Evolutionary conservation across 2,113 vertebrate species (phyloP).

Genomic region (Phainopepla nitens): DNA sequence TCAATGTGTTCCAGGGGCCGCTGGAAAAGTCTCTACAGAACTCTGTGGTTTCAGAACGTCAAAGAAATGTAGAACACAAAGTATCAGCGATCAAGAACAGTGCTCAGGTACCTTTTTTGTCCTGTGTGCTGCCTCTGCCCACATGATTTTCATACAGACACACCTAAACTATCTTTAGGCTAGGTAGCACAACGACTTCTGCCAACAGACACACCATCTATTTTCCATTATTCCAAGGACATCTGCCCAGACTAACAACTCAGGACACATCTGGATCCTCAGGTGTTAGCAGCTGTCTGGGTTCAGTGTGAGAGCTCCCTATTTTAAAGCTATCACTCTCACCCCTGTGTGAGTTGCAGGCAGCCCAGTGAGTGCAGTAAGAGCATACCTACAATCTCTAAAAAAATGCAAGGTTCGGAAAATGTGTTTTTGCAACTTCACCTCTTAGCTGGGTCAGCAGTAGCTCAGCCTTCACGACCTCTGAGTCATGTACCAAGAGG

Average conservation of each 20-base stretch:
- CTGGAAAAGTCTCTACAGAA: constrained; percentile 90
- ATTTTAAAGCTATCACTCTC: background rate
- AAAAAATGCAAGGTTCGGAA: background rate
- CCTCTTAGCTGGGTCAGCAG: background rate
- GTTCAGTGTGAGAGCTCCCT: background rate
- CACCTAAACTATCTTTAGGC: background rate
- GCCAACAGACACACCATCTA: background rate
- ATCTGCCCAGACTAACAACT: background rate
- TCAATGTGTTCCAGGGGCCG: constrained; percentile 77
- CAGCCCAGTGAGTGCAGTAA: background rate
- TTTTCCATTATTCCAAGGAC: background rate
- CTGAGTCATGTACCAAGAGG: background rate
- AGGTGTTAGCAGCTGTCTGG: background rate
- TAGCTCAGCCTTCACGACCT: background rate
- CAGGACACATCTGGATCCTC: background rate
- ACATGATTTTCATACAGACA: background rate
- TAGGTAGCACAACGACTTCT: background rate
- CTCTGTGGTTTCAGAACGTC: constrained; percentile 85
- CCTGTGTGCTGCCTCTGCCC: background rate
- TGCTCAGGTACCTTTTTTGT: constrained; percentile 78
- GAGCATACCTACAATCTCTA: background rate
- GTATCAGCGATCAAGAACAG: constrained; percentile 86
- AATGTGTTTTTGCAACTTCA: background rate
- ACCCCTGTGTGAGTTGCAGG: background rate
- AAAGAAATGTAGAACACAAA: constrained; percentile 87